Conservation (phyloP, 2,113 vertebrate genomes). For the Tonatia bakeri region DNA sequence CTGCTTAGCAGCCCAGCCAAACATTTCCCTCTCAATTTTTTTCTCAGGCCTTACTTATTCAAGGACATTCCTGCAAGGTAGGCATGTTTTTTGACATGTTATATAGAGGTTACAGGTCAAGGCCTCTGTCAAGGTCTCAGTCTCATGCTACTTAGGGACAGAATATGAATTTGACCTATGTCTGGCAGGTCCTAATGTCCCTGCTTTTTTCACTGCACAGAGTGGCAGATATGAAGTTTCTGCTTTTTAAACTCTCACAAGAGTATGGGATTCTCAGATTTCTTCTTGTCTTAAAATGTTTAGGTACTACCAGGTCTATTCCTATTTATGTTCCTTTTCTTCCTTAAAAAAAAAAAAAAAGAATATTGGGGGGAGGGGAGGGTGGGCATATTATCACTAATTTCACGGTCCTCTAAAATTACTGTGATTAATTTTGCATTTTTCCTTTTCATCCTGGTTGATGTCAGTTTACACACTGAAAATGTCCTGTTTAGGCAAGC, state of each 20-base stretch:
- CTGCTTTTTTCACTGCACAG: background rate
- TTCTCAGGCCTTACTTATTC: no score
- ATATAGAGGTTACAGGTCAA: background rate
- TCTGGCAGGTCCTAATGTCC: background rate
- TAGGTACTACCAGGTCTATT: background rate
- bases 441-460: background rate
- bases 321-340: background rate
- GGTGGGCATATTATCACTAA: background rate
- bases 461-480: background rate
- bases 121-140: background rate
- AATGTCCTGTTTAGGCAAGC: background rate
- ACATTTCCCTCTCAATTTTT: no score
- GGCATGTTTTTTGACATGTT: background rate
- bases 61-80: background rate
- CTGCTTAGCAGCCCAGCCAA: no score
- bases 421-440: conserved; percentile 23
- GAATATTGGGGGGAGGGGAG: background rate
- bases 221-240: background rate
- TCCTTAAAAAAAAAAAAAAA: no score
- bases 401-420: background rate
- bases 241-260: background rate
- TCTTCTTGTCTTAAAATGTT: background rate
- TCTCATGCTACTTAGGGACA: background rate
- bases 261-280: background rate
- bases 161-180: background rate